These are phyloP conservation scores for Zootoca vivipara DNA, from an alignment of 2,113 vertebrate species.

Conservation along the genomic window DNA sequence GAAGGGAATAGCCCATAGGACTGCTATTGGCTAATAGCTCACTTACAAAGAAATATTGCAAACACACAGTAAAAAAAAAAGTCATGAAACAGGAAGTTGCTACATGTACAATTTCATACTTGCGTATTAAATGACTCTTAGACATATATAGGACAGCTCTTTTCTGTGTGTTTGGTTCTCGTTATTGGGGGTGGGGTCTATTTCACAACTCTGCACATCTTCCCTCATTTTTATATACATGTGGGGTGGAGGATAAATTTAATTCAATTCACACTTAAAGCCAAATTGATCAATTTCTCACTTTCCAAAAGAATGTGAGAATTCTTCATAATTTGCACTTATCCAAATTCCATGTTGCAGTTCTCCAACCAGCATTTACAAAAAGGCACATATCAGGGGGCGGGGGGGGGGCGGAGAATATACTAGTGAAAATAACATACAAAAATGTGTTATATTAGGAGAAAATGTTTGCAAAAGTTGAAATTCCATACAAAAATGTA, in stretches of 20 bases:
- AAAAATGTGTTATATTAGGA: too few species aligned
- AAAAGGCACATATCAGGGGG: too few species aligned
- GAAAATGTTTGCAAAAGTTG: too few species aligned
- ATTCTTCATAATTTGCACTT: too few species aligned
- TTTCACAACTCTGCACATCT: conserved; percentile 37
- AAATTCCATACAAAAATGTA: too few species aligned
- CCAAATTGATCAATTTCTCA: too few species aligned
- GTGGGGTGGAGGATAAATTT: neutral
- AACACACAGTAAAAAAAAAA: neutral
- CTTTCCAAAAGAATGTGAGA: too few species aligned
- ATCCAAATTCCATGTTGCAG: too few species aligned
- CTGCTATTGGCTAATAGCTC: neutral
- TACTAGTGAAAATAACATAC: too few species aligned
- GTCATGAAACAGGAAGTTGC: conserved; percentile 22
- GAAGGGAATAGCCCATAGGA: neutral
- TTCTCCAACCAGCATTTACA: too few species aligned
- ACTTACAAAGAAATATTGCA: neutral
- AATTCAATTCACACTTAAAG: too few species aligned
- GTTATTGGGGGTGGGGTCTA: conserved; percentile 39
- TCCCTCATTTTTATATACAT: neutral
- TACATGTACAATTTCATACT: conserved; percentile 39
- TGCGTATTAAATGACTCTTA: neutral
- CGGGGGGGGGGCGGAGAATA: too few species aligned
- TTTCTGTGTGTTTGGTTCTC: conserved; percentile 38
- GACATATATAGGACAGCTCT: neutral